Conservation (phyloP, 2,888 invertebrate species). For the Pharmacophagus antenor region DNA sequence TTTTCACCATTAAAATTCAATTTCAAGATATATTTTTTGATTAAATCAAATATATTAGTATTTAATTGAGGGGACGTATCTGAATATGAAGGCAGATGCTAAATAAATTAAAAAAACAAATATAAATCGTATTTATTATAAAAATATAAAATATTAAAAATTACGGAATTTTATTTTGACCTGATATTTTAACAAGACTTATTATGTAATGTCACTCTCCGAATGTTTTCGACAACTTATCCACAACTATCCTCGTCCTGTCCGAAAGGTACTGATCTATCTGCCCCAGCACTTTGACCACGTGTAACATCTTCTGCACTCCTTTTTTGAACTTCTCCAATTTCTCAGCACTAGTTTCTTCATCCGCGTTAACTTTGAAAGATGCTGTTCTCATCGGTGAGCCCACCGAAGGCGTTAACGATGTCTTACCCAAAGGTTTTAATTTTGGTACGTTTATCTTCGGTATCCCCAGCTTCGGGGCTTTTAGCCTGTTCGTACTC, state of each 20-base stretch:
- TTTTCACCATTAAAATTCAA: no score
- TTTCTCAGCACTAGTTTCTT: conserved; percentile 63
- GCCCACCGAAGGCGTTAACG: conserved; percentile 52
- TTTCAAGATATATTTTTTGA: no score
- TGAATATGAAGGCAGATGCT: no score
- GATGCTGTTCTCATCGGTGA: conserved; percentile 45
- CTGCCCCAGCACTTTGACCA: conserved; percentile 68
- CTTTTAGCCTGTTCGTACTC: conserved; percentile 47
- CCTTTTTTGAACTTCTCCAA: conserved; percentile 72
- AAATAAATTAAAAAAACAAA: not conserved
- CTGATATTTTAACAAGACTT: not conserved
- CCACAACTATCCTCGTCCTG: conserved; percentile 64
- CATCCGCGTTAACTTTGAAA: conserved; percentile 45
- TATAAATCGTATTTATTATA: not conserved
- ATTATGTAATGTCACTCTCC: conserved; percentile 39
- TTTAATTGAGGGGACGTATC: no score
- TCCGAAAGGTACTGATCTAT: conserved; percentile 70
- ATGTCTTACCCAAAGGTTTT: conserved; percentile 29
- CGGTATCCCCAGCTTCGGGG: conserved; percentile 54
- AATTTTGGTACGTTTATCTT: conserved; percentile 50
- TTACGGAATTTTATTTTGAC: not conserved
- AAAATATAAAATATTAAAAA: not conserved
- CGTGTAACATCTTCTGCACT: conserved; percentile 66
- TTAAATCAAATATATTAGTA: no score
- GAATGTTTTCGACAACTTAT: conserved; percentile 66